A percentile compares a stretch with the other conserved stretches of the same genome.
These are phyloP conservation scores for Caenorhabditis plicata DNA, from an alignment of 2,888 invertebrate species.

Conservation along the genomic window DNA sequence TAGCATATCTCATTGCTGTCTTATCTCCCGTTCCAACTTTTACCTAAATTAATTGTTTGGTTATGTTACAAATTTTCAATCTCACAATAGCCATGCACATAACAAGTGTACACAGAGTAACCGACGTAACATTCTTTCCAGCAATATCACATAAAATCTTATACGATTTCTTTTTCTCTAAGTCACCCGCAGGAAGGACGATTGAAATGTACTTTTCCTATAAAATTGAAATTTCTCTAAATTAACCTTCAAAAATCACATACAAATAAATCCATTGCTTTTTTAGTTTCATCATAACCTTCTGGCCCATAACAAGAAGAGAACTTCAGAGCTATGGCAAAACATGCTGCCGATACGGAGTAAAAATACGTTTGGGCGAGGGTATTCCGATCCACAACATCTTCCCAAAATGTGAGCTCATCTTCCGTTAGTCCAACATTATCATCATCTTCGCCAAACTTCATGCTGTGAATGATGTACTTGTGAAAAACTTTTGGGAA, in stretches of 20 bases:
- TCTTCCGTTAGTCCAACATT: slow-evolving; percentile 4
- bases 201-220: slow-evolving; percentile 2
- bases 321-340: slow-evolving; percentile 87
- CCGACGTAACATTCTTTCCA: slow-evolving; percentile 9
- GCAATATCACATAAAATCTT: slow-evolving; percentile 15
- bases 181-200: slow-evolving; percentile 14
- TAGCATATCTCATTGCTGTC: slow-evolving; percentile 16
- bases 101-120: slow-evolving; percentile 9
- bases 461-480: slow-evolving; percentile 1
- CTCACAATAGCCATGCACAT: slow-evolving; percentile 21
- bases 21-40: slow-evolving; percentile 26
- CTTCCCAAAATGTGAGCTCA: slow-evolving; percentile 43
- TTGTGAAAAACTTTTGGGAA: slow-evolving; percentile 10
- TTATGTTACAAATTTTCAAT: neutral
- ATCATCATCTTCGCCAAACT: slow-evolving; percentile 9
- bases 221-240: neutral
- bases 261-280: neutral
- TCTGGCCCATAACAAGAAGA: slow-evolving; percentile 76
- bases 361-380: slow-evolving; percentile 81
- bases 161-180: slow-evolving; percentile 1
- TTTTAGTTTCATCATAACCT: neutral
- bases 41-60: slow-evolving; percentile 6
- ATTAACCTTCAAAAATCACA: neutral
- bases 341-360: slow-evolving; percentile 88
- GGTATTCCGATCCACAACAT: slow-evolving; percentile 42